Conservation (phyloP, 2,888 invertebrate genomes). For the Pseudococcus longispinus region DNA sequence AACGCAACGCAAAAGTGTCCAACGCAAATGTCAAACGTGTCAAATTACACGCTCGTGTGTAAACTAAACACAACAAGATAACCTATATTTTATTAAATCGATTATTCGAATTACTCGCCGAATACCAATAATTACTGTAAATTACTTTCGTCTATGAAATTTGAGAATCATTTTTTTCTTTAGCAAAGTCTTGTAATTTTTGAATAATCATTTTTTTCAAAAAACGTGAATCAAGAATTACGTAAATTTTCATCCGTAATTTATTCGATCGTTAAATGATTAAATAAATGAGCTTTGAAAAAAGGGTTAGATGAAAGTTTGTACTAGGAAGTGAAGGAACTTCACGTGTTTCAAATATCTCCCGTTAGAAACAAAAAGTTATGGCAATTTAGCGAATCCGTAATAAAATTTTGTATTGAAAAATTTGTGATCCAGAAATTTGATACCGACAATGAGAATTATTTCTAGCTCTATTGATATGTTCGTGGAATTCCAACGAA, state of each 20-base stretch:
- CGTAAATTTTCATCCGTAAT: neutral
- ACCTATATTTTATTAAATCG: constrained; percentile 1
- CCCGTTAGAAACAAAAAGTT: neutral
- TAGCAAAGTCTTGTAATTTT: neutral
- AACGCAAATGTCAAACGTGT: too few relatives aligned
- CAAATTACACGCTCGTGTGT: too few relatives aligned
- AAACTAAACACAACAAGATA: neutral
- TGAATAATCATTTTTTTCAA: neutral
- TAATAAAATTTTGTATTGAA: neutral
- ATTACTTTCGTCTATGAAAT: neutral
- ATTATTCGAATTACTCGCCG: neutral
- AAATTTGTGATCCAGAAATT: neutral
- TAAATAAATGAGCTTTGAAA: neutral
- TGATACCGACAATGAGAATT: neutral
- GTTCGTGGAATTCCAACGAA: neutral
- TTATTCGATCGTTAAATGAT: neutral
- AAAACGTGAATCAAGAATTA: neutral
- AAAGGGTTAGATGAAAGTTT: neutral
- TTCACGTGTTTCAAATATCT: neutral
- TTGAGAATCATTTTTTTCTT: neutral
- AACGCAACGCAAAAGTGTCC: too few relatives aligned
- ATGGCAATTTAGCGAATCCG: neutral
- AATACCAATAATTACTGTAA: constrained; percentile 7
- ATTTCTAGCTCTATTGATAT: neutral
- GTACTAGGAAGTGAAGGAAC: neutral